A percentile compares a stretch with the other conserved stretches of the same genome.
Evolutionary conservation across 2,113 vertebrate genomes (phyloP).

Genomic region (Actinemys pallida): DNA sequence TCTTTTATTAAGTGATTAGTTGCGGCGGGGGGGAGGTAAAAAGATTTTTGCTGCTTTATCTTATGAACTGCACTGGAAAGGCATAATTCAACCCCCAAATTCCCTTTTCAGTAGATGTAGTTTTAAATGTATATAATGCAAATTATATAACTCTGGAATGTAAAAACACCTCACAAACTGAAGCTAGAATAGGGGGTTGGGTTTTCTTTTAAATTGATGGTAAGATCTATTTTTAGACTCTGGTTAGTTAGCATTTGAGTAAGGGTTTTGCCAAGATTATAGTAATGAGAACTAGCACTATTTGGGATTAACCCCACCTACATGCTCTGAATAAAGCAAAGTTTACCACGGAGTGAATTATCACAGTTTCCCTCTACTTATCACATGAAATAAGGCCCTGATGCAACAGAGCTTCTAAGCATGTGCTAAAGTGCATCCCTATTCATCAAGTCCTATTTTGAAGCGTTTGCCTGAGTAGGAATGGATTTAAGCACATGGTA

Average conservation of each 20-base stretch:
- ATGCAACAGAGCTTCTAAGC: background rate
- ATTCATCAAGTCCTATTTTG: background rate
- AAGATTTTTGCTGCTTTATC: background rate
- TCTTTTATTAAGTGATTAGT: constrained; percentile 43
- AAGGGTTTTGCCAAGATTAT: background rate
- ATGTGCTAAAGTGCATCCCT: background rate
- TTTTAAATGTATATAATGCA: background rate
- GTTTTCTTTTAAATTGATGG: background rate
- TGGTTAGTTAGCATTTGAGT: background rate
- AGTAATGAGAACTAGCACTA: background rate
- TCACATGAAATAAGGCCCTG: background rate
- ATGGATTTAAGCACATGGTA: background rate
- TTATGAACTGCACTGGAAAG: background rate
- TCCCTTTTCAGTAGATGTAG: background rate
- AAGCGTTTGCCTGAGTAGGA: background rate
- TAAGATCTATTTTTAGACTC: background rate
- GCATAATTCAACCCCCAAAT: background rate
- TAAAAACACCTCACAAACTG: background rate
- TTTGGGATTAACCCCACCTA: background rate
- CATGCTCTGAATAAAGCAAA: background rate
- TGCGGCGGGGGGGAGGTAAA: background rate
- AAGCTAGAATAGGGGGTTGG: background rate
- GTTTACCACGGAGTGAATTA: background rate
- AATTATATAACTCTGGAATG: background rate
- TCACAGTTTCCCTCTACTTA: background rate